Evolutionary conservation across 2,888 invertebrate species (phyloP), one percentile per base, ranked within the genome.

Genomic region (Opisthograptis luteolata): DNA sequence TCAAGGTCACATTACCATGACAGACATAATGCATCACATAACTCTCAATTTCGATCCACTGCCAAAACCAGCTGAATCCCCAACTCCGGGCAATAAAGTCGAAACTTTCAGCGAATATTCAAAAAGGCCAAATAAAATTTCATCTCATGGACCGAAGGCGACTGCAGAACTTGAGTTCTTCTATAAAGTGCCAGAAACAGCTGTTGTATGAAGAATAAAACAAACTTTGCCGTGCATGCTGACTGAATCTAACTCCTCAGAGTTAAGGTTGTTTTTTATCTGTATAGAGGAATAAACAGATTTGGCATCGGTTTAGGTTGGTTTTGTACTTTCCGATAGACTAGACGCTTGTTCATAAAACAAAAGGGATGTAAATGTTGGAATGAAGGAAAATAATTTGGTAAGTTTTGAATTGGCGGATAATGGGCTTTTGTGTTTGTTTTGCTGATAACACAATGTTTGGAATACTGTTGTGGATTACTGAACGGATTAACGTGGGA

Each of bases 51-150:
- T 55, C 48, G 35, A 50, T 34, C 49, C 43, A 12, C 43, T 34
- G 25, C 54, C 41, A 52, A 45, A 31, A 20, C 45, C 44, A 60
- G 46, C 47, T 34, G 35, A 47, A 46, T 45, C 46, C 41, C 25
- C 36, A 41, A 27, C 49, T 46, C 40, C 44, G 31, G 31, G 49
- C 53, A 48, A 48, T 64, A 66, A 60, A 62, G 58, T 68, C 58
- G 39, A 57, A 70, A 73, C 67, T 73, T 73, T 61, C 64, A 55
- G 60, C 66, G 73, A 52, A 79, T 84, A 86, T 84, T 85, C 78
- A 78, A 81, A 82, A 81, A 83, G 81, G 77, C 76, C 77, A 81
- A 83, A 85, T 84, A 84, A 84, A 84, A 84, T 84, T 85, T 83
- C 82, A 77, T 79, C 81, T 84, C 82, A 79, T 80, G 75, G 77